Evolutionary conservation across 2,113 vertebrate genomes (phyloP), one percentile per base, ranked within the genome.

Genomic region (Microcebus jonahi): DNA sequence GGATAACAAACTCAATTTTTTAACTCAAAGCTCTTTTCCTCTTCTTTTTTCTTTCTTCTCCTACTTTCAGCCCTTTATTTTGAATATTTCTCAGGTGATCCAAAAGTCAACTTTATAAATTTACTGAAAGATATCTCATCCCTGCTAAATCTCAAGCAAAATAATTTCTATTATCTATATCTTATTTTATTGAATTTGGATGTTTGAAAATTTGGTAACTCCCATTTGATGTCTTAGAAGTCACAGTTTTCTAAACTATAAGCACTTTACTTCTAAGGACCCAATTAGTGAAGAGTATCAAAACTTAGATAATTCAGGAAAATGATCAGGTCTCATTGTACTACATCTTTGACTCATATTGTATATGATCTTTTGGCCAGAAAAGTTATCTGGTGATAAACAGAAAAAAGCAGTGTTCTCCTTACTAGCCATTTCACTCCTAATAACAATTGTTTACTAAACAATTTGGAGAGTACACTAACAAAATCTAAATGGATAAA

Each of bases 1-100:
- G 31, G 8, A 76, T 68, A 77, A 65, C 39, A 87, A 82, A 55
- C 1, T 1, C 31, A 59, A 45, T 45, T 50, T 59, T 80, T 53
- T 48, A 88, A 55, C 17, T 15, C 13, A 81, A 77, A 91, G 5
- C 0, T 0, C 21, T 85, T 85, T 48, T 34, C 15, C 8, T 63
- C 27, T 70, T 1, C 2, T 50, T 27, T 2, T 25, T n/a, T 27
- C 2, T 5, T 11, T 29, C 20, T 27, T 2, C 1, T 31, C 8
- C 29, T 4, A 4, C 53, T 34, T 90, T 61, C 3, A 45, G 2
- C 0, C 5, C 1, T 91, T 42, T 20, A 55, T 61, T 79, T 63
- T 55, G 8, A 93, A 42, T 8, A 48, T 71, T 85, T 88, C n/a
- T 20, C 31, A 75, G 31, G 9, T 5, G 15, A 90, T 27, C 2